These are phyloP conservation scores for Phyllostomus discolor DNA, from an alignment of 2,113 vertebrate genomes.

Conservation along the genomic window DNA sequence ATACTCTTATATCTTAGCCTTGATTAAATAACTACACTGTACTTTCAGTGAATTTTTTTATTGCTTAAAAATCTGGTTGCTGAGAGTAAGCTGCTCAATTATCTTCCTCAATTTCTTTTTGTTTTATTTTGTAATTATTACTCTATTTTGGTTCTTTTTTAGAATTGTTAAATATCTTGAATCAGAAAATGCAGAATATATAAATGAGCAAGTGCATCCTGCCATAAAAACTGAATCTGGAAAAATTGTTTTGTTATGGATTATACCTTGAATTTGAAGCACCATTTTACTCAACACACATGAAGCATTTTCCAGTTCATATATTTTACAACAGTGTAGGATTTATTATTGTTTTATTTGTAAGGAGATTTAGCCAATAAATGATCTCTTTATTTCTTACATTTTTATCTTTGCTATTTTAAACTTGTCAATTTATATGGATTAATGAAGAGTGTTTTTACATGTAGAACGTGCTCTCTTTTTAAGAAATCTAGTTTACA, in stretches of 20 bases:
- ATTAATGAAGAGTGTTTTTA: neutral
- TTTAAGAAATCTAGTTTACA: neutral
- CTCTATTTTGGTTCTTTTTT: constrained; percentile 30
- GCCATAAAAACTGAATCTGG: neutral
- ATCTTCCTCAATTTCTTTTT: neutral
- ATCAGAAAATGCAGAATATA: neutral
- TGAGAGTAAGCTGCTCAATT: constrained; percentile 2
- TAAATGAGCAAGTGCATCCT: neutral
- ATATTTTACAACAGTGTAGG: neutral
- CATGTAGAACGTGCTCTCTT: neutral
- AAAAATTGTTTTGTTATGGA: neutral
- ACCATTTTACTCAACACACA: neutral
- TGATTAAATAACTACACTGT: neutral
- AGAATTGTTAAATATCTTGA: constrained; percentile 17
- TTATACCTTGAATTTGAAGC: neutral
- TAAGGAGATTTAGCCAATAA: neutral
- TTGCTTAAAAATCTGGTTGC: constrained; percentile 8
- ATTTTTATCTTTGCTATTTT: neutral
- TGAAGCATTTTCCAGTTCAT: neutral
- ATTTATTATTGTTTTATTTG: constrained; percentile 5
- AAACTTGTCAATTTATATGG: neutral
- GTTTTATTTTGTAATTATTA: constrained; percentile 52
- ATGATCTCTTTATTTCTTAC: neutral
- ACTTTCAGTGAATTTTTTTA: constrained; percentile 20
- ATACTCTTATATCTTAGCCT: neutral